Base-by-base conservation (phyloP, 2,888 invertebrate species). In the Myathropa florea region DNA sequence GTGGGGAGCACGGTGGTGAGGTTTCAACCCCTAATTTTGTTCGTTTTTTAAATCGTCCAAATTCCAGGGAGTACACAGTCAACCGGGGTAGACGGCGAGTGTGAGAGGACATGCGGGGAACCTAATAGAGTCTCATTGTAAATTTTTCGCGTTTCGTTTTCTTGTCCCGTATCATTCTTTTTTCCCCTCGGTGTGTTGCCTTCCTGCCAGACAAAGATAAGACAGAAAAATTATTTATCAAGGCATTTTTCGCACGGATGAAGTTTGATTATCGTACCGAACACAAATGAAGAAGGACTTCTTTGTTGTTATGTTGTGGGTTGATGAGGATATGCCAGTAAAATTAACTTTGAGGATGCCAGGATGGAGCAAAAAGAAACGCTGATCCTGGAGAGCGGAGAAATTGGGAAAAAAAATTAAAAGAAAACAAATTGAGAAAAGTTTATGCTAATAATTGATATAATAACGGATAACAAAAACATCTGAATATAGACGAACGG, bases 201-300 rank as follows among this genome's bases (percentile, higher is more conserved):
- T 65, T 75, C 14, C 82, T 86, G 86, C 46, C 36, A 86, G 75
- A 76, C 82, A 46, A 75, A 78, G 86, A 86, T 86, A 86, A 86
- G 86, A 78, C 64, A 60, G 71, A 82, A 73, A 86, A 86, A 82
- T 70, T 71, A 73, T 53, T 84, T 82, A 82, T 78, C 70, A 75
- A 82, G 78, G 82, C 73, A 82, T 86, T 86, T 86, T 86, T 86
- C 82, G 86, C 86, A 86, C 86, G 82, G 78, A 82, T 86, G 82
- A 82, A 78, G 82, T 82, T 86, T 86, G 82, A 86, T 86, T 86
- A 86, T 86, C 78, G 63, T 78, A 75, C 28, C 77, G 36, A 65
- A 65, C 78, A 70, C 61, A 79, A 86, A 82, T 75, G 67, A 83
- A 72, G 61, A 67, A 72, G 71, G 71, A 82, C 75, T 70, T 23